Percentiles rank a stretch among this genome's conserved stretches.
Evolutionary conservation across 2,888 invertebrate species (phyloP).

Genomic region (Fragum fragum): DNA sequence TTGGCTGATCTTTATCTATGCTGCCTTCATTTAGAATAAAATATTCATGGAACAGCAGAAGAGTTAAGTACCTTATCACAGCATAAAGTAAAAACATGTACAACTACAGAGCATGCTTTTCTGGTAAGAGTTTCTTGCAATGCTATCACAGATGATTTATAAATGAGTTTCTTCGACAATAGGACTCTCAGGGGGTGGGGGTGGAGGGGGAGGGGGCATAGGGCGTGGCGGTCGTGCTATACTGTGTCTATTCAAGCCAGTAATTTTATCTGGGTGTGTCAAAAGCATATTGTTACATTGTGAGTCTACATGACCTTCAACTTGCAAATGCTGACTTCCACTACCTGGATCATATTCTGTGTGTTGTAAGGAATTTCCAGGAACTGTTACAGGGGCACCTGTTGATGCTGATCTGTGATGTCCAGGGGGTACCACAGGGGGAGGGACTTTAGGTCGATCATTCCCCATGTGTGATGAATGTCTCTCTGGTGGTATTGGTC

Average conservation of each 20-base stretch:
- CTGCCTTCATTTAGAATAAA: too few species aligned
- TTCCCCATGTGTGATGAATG: slow-evolving; percentile 52
- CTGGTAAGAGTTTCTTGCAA: slow-evolving; percentile 16
- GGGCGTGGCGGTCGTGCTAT: slow-evolving; percentile 74
- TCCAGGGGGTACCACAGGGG: slow-evolving; percentile 71
- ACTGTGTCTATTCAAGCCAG: slow-evolving; percentile 69
- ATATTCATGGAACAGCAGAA: too few species aligned
- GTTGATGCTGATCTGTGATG: slow-evolving; percentile 82
- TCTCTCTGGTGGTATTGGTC: slow-evolving; percentile 63
- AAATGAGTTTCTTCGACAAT: slow-evolving; percentile 79
- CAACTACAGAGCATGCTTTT: background rate
- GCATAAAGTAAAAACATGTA: too few species aligned
- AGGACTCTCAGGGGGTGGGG: slow-evolving; percentile 76
- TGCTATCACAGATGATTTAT: slow-evolving; percentile 60
- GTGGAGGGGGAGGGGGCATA: slow-evolving; percentile 79
- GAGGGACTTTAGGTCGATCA: slow-evolving; percentile 78
- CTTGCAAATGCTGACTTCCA: slow-evolving; percentile 26
- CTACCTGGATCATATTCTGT: slow-evolving; percentile 25
- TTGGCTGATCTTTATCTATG: too few species aligned
- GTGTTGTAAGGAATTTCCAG: slow-evolving; percentile 29
- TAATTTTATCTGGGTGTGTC: slow-evolving; percentile 49
- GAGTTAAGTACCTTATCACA: too few species aligned
- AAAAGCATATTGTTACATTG: slow-evolving; percentile 64
- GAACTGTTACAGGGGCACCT: slow-evolving; percentile 66
- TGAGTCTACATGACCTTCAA: slow-evolving; percentile 44